Percentiles rank a stretch among this genome's conserved stretches.
Conservation (phyloP, 2,113 vertebrate genomes). For the Cinclus cinclus region DNA sequence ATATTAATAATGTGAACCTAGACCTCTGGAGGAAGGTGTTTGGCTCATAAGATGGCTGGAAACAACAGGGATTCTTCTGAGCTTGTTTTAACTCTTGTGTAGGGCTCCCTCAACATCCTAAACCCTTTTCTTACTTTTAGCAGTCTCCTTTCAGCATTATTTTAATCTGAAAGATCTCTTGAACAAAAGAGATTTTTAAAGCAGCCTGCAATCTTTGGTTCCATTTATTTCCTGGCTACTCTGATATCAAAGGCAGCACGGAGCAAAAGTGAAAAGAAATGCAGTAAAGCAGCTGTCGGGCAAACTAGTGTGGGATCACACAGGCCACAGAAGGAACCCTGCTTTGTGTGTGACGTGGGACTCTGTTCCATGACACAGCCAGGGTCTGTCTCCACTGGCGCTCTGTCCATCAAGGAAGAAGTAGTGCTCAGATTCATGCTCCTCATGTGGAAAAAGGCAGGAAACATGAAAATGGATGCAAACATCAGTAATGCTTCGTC, state of each 20-base stretch:
- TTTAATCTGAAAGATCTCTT: conserved; percentile 4
- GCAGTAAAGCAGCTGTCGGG: background rate
- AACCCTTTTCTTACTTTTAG: background rate
- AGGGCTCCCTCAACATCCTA: background rate
- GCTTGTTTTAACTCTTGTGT: background rate
- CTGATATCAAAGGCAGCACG: background rate
- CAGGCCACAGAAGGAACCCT: background rate
- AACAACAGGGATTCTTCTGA: background rate
- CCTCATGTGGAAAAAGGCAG: background rate
- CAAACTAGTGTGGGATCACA: background rate
- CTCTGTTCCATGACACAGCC: background rate
- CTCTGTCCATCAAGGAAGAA: background rate
- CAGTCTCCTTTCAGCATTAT: background rate
- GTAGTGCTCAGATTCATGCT: background rate
- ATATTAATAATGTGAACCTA: background rate
- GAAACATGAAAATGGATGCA: background rate
- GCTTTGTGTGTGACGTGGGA: background rate
- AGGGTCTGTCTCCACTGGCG: background rate
- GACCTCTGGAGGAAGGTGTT: background rate
- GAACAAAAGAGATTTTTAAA: conserved; percentile 4
- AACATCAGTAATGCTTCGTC: background rate
- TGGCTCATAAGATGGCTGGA: background rate
- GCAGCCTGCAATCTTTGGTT: background rate
- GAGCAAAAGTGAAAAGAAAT: background rate
- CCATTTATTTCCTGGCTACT: conserved; percentile 14